These are phyloP conservation scores for Astyanax mexicanus DNA, from an alignment of 2,797 vertebrate species.

Conservation along the genomic window DNA sequence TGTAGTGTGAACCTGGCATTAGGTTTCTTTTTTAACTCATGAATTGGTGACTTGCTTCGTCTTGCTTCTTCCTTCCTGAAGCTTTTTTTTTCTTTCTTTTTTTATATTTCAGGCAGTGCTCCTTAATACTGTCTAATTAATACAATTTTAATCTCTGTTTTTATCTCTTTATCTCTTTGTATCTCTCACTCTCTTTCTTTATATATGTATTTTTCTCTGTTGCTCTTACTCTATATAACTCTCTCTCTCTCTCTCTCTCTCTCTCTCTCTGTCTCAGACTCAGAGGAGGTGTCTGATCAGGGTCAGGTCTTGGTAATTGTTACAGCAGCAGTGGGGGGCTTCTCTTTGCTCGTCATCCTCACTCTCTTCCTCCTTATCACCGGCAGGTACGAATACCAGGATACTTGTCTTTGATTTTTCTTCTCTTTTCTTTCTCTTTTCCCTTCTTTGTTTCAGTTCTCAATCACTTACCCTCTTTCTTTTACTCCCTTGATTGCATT, in stretches of 20 bases:
- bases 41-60: no score
- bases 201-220: no score
- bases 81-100: no score
- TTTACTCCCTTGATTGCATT: background rate
- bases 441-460: background rate
- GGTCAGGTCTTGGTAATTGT: conserved; percentile 97
- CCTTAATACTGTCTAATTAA: no score
- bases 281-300: conserved; percentile 91
- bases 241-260: background rate
- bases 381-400: conserved; percentile 84
- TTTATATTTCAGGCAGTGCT: no score
- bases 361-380: conserved; percentile 98
- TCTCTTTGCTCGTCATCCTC: conserved; percentile 95
- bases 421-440: background rate
- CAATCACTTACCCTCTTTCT: background rate
- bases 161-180: conserved; percentile 6
- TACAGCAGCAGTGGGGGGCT: conserved; percentile 95
- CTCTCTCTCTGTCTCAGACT: conserved; percentile 77
- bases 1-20: no score
- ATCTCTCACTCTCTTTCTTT: background rate
- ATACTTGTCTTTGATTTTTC: no score
- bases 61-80: no score
- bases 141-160: no score
- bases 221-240: no score
- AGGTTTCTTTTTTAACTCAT: no score